A percentile compares a stretch with the other conserved stretches of the same genome.
These are phyloP conservation scores for Triplophysa yarkandensis DNA, from an alignment of 2,797 vertebrate species.

Conservation along the genomic window DNA sequence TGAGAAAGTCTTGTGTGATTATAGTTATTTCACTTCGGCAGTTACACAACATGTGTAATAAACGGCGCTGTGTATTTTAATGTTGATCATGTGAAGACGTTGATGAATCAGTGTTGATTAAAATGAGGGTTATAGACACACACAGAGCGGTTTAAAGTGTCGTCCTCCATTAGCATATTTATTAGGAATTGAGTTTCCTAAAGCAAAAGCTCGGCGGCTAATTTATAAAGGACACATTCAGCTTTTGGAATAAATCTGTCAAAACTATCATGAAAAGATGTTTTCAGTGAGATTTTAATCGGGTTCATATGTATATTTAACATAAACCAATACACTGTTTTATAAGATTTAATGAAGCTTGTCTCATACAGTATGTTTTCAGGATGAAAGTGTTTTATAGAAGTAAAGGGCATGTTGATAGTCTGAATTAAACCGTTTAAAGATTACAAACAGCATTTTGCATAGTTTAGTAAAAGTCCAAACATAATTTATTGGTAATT, in stretches of 20 bases:
- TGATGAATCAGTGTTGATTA: slow-evolving; percentile 20
- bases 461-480: too few relatives aligned
- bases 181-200: slow-evolving; percentile 8
- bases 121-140: neutral
- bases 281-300: neutral
- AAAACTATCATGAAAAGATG: neutral
- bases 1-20: slow-evolving; percentile 9
- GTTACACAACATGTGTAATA: neutral
- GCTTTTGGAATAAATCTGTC: slow-evolving; percentile 19
- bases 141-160: neutral
- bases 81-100: slow-evolving; percentile 7
- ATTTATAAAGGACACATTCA: slow-evolving; percentile 22
- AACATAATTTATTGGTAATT: too few relatives aligned
- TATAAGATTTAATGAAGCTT: too few relatives aligned
- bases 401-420: too few relatives aligned
- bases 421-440: too few relatives aligned
- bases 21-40: slow-evolving; percentile 5
- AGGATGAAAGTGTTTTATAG: too few relatives aligned
- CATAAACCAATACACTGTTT: too few relatives aligned
- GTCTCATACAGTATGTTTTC: too few relatives aligned
- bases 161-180: slow-evolving; percentile 4
- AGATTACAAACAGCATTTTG: too few relatives aligned
- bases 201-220: slow-evolving; percentile 6
- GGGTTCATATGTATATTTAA: neutral
- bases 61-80: neutral